Base-by-base conservation (phyloP, 2,888 invertebrate species). In the Cheilosia pagana region DNA sequence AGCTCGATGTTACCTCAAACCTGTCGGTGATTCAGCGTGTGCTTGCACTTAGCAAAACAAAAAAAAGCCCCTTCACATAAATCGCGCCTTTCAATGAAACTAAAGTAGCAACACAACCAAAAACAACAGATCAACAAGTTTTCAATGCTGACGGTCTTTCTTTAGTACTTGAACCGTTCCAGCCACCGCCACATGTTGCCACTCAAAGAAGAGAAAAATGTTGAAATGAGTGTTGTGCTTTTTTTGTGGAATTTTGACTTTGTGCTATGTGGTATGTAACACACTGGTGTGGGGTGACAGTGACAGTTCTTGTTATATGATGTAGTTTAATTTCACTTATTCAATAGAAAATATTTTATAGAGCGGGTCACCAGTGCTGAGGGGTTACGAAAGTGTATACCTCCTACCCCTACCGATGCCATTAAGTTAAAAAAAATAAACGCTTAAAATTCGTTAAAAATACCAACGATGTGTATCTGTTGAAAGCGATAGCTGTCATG, bases 11-110 rank as follows among this genome's bases (percentile, higher is more conserved):
- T 14, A 16, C n/a, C 6, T 5, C 14, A 59, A 59, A 70, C 70
- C 57, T 39, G 70, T 59, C 70, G n/a, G 48, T 70, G 57, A 70
- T 31, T 70, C 68, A 70, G n/a, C 43, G 4, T 21, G 21, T 19
- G 16, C 19, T 23, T 28, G 10, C 19, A 55, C 48, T 57, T 23
- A 16, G 14, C 5, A 5, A 14, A 4, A n/a, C n/a, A 52, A 35
- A 72, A 60, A 43, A 53, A 67, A 53, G 4, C 72, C 62, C 53
- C 60, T 23, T 31, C 12, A 53, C 28, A 60, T 12, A 28, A 28
- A 35, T 43, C 31, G 28, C 21, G 28, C 21, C 19, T 60, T 72
- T 35, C 35, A 19, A 21, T 39, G 41, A 62, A 60, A 41, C 48
- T n/a, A 7, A 39, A 72, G 31, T 45, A 16, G 43, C 23, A 23